These are phyloP conservation scores for Mirounga angustirostris DNA, from an alignment of 2,113 vertebrate species.

Conservation along the genomic window DNA sequence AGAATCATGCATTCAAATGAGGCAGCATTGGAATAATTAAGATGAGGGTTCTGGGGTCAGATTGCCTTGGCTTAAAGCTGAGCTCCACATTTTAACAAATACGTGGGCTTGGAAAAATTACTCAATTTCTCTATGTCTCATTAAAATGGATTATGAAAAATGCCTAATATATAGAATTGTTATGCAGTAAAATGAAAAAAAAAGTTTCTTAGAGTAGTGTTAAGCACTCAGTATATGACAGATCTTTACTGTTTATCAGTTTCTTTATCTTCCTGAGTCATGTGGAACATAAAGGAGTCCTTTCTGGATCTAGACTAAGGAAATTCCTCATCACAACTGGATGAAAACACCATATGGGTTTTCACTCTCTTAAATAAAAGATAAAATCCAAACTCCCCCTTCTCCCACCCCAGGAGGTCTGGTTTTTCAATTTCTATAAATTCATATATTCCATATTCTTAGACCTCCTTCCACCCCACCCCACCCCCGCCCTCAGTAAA, in stretches of 20 bases:
- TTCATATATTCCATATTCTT: not conserved
- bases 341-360: not conserved
- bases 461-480: not conserved
- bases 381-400: not conserved
- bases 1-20: slow-evolving; percentile 1
- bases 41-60: not conserved
- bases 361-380: not conserved
- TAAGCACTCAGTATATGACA: not conserved
- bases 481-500: not conserved
- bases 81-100: not conserved
- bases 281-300: not conserved
- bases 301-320: not conserved
- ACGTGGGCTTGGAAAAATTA: not conserved
- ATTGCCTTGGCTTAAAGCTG: not conserved
- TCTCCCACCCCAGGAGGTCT: not conserved
- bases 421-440: not conserved
- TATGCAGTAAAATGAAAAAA: not conserved
- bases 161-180: not conserved
- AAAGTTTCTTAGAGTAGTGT: not conserved
- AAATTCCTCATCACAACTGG: not conserved
- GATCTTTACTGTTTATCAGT: not conserved
- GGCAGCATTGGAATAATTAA: not conserved
- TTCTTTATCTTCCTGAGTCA: not conserved
- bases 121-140: not conserved
- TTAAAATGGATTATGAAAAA: not conserved